Evolutionary conservation across 2,797 vertebrate species (phyloP).

Genomic region (Rhabdophis nuchalis): DNA sequence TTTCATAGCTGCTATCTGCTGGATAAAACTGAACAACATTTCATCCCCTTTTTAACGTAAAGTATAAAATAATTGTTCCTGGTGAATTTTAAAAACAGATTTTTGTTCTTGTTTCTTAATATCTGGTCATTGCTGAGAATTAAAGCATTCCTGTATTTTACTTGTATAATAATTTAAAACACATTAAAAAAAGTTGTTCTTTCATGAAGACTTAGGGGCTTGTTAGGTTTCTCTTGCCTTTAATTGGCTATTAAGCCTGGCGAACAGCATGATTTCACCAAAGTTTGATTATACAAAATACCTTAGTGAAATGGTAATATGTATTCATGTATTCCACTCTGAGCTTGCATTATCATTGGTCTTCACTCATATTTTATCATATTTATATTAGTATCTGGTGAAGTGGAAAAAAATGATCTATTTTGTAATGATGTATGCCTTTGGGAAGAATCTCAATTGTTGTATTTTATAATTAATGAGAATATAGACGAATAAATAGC

Average conservation of each 20-base stretch:
- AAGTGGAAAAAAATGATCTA: neutral
- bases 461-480: neutral
- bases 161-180: constrained; percentile 56
- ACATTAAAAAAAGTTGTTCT: constrained; percentile 46
- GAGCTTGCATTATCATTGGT: constrained; percentile 41
- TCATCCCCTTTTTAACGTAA: constrained; percentile 41
- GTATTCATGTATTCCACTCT: constrained; percentile 56
- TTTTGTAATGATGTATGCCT: neutral
- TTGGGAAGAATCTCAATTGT: neutral
- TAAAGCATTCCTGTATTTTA: constrained; percentile 56
- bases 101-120: constrained; percentile 23
- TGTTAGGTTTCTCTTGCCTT: constrained; percentile 48
- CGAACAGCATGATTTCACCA: neutral
- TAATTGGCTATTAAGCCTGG: constrained; percentile 45
- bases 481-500: constrained; percentile 31
- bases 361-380: constrained; percentile 28
- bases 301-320: constrained; percentile 43
- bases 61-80: constrained; percentile 38
- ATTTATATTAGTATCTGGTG: constrained; percentile 33
- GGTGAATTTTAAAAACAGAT: constrained; percentile 28
- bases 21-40: constrained; percentile 55
- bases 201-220: constrained; percentile 40
- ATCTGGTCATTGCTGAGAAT: constrained; percentile 25
- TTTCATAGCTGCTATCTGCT: constrained; percentile 54
- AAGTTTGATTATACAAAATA: constrained; percentile 24